Evolutionary conservation across 2,113 vertebrate species (phyloP).

Genomic region (Orthochromis malagaraziensis): DNA sequence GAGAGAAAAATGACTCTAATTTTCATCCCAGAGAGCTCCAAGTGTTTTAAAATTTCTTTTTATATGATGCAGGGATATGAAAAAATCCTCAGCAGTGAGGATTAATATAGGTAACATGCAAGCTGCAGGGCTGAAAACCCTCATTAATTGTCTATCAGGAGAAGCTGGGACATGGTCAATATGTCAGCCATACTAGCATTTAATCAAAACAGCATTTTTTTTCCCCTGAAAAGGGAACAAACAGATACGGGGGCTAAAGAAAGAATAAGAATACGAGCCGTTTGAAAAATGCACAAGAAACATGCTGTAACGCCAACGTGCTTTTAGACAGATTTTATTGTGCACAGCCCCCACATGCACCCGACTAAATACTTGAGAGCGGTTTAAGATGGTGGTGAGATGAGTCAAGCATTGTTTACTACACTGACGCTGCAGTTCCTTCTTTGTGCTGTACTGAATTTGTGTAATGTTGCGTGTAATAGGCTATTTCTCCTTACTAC

Average conservation of each 20-base stretch:
- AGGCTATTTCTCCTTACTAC: background rate
- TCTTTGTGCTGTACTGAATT: background rate
- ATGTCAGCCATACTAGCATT: background rate
- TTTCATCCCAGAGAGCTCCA: slow-evolving; percentile 19
- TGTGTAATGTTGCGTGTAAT: slow-evolving; percentile 1
- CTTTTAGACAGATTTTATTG: background rate
- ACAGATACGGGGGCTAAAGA: background rate
- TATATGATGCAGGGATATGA: background rate
- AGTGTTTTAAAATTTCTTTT: background rate
- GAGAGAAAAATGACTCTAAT: slow-evolving; percentile 15
- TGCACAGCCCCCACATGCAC: background rate
- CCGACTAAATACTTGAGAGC: background rate
- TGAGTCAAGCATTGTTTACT: background rate
- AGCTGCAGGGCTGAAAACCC: background rate
- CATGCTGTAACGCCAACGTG: background rate
- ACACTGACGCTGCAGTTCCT: background rate
- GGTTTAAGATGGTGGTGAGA: background rate
- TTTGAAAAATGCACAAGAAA: background rate
- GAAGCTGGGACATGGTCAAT: background rate
- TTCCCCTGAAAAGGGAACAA: background rate
- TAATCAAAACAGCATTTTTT: background rate
- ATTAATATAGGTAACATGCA: background rate
- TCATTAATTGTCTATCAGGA: background rate
- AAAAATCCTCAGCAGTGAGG: background rate
- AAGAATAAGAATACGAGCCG: background rate